These are phyloP conservation scores for Aeoliscus strigatus DNA, from an alignment of 2,797 vertebrate species.

Conservation along the genomic window DNA sequence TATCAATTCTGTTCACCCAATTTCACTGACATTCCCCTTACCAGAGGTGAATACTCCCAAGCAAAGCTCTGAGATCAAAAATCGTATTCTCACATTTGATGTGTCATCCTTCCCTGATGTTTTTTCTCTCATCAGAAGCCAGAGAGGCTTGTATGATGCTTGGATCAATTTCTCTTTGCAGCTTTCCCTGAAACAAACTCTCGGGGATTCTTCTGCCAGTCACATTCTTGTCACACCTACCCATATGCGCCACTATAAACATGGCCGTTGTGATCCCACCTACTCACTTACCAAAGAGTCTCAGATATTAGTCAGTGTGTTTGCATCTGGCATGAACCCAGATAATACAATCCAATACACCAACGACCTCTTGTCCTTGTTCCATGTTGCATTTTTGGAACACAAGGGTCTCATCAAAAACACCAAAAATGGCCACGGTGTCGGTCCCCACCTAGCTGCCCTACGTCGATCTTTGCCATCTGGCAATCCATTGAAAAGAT, in stretches of 20 bases:
- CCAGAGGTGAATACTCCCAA: slow-evolving; percentile 30
- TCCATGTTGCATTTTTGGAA: slow-evolving; percentile 74
- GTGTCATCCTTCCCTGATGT: slow-evolving; percentile 72
- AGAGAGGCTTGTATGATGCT: slow-evolving; percentile 74
- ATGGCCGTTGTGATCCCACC: slow-evolving; percentile 80
- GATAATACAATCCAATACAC: slow-evolving; percentile 52
- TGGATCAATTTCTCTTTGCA: slow-evolving; percentile 80
- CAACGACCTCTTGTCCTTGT: slow-evolving; percentile 60
- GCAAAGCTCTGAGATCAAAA: slow-evolving; percentile 28
- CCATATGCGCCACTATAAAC: slow-evolving; percentile 79
- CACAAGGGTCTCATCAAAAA: slow-evolving; percentile 74
- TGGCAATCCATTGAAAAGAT: slow-evolving; percentile 72
- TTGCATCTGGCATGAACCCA: slow-evolving; percentile 47
- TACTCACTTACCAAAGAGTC: slow-evolving; percentile 72
- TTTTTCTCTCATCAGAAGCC: slow-evolving; percentile 68
- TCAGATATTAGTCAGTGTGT: slow-evolving; percentile 55
- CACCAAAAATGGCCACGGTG: slow-evolving; percentile 72
- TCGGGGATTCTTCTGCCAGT: slow-evolving; percentile 60
- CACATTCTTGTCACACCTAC: slow-evolving; percentile 77
- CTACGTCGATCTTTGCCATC: slow-evolving; percentile 61
- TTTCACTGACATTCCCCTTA: slow-evolving; percentile 55
- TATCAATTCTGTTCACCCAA: slow-evolving; percentile 22
- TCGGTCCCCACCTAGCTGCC: slow-evolving; percentile 75
- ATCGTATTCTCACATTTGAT: slow-evolving; percentile 74
- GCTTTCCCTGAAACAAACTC: slow-evolving; percentile 71